Conservation (phyloP, 2,888 invertebrate genomes). For the Conus canariensis region DNA sequence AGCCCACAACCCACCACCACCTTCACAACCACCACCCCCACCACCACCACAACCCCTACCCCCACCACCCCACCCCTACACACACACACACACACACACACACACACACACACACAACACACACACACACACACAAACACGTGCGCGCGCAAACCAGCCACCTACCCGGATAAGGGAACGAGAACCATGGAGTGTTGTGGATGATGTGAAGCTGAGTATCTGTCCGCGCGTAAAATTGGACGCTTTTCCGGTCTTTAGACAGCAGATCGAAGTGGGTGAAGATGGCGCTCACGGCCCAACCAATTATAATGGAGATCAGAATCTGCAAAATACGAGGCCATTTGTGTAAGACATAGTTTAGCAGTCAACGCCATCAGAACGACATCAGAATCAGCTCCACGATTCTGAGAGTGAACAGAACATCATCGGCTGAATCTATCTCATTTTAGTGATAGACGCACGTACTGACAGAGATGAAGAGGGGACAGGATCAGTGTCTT, state of each 20-base stretch:
- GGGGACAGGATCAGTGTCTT: too few species aligned
- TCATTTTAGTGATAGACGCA: too few species aligned
- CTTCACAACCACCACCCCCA: too few species aligned
- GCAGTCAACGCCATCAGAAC: too few species aligned
- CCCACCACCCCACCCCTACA: too few species aligned
- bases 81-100: slow-evolving; percentile 12
- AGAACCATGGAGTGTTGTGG: slow-evolving; percentile 69
- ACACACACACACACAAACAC: neutral
- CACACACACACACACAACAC: slow-evolving; percentile 15
- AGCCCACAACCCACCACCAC: too few species aligned
- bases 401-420: too few species aligned
- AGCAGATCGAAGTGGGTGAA: slow-evolving; percentile 72
- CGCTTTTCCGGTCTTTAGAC: slow-evolving; percentile 75
- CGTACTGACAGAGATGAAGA: too few species aligned
- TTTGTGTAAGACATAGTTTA: neutral
- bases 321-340: slow-evolving; percentile 54
- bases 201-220: slow-evolving; percentile 67
- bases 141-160: neutral
- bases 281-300: slow-evolving; percentile 68
- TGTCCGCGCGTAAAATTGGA: slow-evolving; percentile 70
- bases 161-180: slow-evolving; percentile 82
- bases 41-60: too few species aligned
- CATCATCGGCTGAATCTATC: too few species aligned
- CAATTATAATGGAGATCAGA: slow-evolving; percentile 66
- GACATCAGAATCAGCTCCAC: too few species aligned